Base-by-base conservation (phyloP, 1,140 invertebrate genomes). In the Brachionus rubens region DNA sequence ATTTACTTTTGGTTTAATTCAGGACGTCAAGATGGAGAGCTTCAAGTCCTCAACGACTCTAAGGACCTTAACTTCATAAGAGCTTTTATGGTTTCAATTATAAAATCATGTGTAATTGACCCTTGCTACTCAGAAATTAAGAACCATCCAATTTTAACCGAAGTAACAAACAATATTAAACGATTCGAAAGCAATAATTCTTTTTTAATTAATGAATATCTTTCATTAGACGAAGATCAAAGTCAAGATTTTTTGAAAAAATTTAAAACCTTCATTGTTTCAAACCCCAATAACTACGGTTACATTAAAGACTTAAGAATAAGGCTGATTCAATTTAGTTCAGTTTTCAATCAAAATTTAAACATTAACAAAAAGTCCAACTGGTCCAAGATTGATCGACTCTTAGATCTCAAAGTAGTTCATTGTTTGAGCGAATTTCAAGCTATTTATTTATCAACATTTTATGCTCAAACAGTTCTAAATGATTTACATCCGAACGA, bases 391-490 rank as follows among this genome's bases (percentile, higher is more conserved):
- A 28, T 48, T 12, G 40, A 26, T 9, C 36, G 21, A 16, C 10
- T 33, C 6, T 30, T 72, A 7, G 36, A 72, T 19, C 2, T 72
- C 1, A 54, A 54, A 21, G 5, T 41, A 30, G 46, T 72, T 72
- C 68, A 72, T 40, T 72, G 46, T 48, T 26, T 72, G 12, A 50
- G 68, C 14, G 68, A 72, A 54, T 72, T 72, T 54, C 68, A 72
- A 54, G 59, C 59, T 12, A 65, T 65, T 24, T 65, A 65, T 65
- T 65, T 65, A 19, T 72, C 68, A 40, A 21, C 12, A 28, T 48
- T 33, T 54, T 72, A 72, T 19, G 7, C 12, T 28, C 26, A 16
- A 41, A 50, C 43, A 21, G 10, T 72, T 3, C 21, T 50, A n/a
- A 56, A 56, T 16, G 14, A 7, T 46, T 5, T 46, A 46, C 5